Conservation (phyloP, 2,888 invertebrate genomes). For the Drosophila anomalata region DNA sequence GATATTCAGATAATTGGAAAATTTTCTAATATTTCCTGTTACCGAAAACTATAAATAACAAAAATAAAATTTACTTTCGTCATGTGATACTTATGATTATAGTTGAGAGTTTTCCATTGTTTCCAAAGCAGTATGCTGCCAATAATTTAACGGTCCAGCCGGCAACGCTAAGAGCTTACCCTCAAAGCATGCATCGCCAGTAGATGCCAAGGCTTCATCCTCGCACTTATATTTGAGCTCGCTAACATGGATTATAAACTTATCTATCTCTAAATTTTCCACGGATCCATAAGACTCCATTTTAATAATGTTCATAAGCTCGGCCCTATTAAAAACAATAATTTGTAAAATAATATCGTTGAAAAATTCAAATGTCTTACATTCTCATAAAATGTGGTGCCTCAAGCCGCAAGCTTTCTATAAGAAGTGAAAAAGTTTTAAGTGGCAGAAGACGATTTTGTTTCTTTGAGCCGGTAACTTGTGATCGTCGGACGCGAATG, state of each 20-base stretch:
- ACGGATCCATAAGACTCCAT: not conserved
- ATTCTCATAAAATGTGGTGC: too few relatives aligned
- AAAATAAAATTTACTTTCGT: too few relatives aligned
- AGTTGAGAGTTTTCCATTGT: not conserved
- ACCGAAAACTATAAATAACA: too few relatives aligned
- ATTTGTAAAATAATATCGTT: too few relatives aligned
- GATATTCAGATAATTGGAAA: too few relatives aligned
- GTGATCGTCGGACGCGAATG: conserved; percentile 4
- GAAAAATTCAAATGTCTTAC: too few relatives aligned
- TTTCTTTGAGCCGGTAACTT: not conserved
- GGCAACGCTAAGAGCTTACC: conserved; percentile 42
- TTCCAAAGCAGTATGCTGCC: conserved; percentile 42
- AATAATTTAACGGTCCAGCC: conserved; percentile 44
- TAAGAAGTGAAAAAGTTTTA: conserved; percentile 31
- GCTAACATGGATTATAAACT: conserved; percentile 10
- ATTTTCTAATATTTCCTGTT: too few relatives aligned
- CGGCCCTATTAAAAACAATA: conserved; percentile 38
- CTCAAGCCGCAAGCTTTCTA: conserved; percentile 5
- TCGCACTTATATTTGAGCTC: conserved; percentile 51
- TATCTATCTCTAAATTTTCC: conserved; percentile 43
- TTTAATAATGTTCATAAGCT: conserved; percentile 29
- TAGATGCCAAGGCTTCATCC: conserved; percentile 28
- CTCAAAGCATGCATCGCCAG: not conserved
- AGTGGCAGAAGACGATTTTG: conserved; percentile 38
- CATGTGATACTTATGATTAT: not conserved